These are phyloP conservation scores for Piprites chloris DNA, from an alignment of 2,113 vertebrate genomes.

Conservation along the genomic window DNA sequence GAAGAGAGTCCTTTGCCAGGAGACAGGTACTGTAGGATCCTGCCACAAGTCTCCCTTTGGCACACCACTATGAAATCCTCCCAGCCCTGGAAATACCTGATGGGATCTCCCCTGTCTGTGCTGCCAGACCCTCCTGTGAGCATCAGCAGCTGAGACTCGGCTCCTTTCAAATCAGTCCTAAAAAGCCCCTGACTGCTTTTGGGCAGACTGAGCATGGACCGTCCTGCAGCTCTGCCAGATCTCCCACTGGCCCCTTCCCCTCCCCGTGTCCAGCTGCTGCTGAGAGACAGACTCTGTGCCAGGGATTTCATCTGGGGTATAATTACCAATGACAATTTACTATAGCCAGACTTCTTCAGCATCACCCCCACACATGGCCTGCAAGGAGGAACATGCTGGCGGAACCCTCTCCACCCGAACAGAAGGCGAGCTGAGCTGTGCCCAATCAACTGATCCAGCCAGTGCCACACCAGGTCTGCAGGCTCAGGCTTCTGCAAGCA, in stretches of 20 bases:
- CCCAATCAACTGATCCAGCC: background rate
- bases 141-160: background rate
- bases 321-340: background rate
- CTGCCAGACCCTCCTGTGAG: background rate
- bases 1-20: fast-evolving
- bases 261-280: background rate
- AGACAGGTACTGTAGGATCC: background rate
- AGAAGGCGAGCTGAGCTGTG: background rate
- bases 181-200: background rate
- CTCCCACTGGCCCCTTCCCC: background rate
- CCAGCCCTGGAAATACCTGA: fast-evolving
- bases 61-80: background rate
- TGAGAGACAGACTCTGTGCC: background rate
- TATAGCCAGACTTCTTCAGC: background rate
- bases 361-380: background rate
- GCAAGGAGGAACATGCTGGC: background rate
- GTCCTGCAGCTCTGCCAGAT: background rate
- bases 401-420: background rate
- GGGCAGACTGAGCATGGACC: background rate
- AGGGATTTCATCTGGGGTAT: background rate
- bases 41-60: background rate
- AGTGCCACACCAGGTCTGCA: background rate
- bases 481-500: background rate
- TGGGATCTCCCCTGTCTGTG: background rate
- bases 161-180: background rate